Percentiles rank a stretch among this genome's conserved stretches.
These are phyloP conservation scores for Laothoe populi DNA, from an alignment of 2,888 invertebrate species.

Conservation along the genomic window DNA sequence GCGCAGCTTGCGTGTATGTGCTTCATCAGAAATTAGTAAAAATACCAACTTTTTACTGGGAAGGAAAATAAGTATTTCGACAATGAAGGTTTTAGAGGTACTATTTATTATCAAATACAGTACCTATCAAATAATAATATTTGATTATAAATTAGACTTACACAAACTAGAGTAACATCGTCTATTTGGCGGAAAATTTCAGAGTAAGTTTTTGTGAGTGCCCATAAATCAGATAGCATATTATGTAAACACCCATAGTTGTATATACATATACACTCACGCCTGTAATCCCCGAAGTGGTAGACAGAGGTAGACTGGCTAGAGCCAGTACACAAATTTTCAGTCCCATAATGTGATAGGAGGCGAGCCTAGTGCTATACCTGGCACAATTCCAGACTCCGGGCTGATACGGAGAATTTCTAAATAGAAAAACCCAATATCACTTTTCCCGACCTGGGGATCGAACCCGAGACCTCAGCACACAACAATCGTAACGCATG, in stretches of 20 bases:
- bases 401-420: no score
- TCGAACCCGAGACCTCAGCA: no score
- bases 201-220: constrained; percentile 46
- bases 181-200: constrained; percentile 44
- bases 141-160: neutral
- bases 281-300: no score
- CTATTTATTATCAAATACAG: neutral
- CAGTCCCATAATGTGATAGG: no score
- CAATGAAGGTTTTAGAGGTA: neutral
- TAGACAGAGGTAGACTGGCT: no score
- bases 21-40: neutral
- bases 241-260: constrained; percentile 58
- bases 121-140: neutral
- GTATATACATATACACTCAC: no score
- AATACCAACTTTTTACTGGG: neutral
- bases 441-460: no score
- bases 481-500: no score
- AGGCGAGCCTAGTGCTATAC: no score
- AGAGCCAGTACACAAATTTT: no score
- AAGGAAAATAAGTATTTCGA: neutral
- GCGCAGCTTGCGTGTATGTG: neutral
- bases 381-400: no score
- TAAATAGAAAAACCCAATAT: no score
- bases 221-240: constrained; percentile 57
- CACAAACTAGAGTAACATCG: neutral